Conservation (phyloP, 2,797 vertebrate species). For the Corythornis leucogaster region DNA sequence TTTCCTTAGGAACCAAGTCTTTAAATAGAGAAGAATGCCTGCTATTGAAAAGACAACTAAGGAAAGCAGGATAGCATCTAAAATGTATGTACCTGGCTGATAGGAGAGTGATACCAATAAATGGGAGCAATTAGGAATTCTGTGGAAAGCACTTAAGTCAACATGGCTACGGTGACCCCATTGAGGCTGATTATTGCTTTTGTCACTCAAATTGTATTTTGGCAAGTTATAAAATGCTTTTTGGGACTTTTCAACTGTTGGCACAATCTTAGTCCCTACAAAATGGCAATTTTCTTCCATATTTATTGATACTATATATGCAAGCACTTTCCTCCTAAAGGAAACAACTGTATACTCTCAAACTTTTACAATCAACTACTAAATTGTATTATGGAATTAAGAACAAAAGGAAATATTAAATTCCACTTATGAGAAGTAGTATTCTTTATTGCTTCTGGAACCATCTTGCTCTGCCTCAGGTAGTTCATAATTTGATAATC, state of each 20-base stretch:
- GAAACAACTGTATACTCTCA: background rate
- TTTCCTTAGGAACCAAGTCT: conserved; percentile 55
- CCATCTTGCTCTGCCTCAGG: background rate
- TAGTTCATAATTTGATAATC: background rate
- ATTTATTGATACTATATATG: background rate
- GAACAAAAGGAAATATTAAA: background rate
- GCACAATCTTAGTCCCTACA: background rate
- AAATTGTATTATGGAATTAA: background rate
- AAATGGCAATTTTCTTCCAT: background rate
- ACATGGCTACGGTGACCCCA: background rate
- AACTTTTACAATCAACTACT: background rate
- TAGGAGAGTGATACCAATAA: background rate
- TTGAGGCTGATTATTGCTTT: background rate
- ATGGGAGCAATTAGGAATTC: conserved; percentile 7
- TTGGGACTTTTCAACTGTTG: background rate
- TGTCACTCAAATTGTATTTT: background rate
- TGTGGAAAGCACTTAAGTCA: conserved; percentile 27
- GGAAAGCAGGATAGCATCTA: conserved; percentile 13
- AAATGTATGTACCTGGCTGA: conserved; percentile 42
- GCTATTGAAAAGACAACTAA: background rate
- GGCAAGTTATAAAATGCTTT: background rate
- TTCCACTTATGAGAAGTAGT: background rate
- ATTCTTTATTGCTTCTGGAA: background rate
- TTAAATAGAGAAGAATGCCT: conserved; percentile 48
- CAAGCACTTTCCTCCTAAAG: background rate